phyloP scores from a whole-genome alignment of 2,113 vertebrate species.

The Dromiciops gliroides region DNA sequence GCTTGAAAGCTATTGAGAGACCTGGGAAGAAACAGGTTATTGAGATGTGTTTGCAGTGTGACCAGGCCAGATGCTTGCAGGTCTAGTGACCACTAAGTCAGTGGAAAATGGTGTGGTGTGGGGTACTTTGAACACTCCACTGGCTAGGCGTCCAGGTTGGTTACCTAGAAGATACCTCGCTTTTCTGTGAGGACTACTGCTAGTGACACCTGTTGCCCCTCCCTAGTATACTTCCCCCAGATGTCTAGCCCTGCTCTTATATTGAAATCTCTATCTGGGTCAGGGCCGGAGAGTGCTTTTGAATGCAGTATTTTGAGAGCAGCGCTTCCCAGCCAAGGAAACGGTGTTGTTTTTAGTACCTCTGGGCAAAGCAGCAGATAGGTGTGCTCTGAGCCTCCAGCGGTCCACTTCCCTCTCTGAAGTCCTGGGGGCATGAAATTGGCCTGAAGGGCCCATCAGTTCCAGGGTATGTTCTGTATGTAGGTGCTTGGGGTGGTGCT shows the following conservation, averaged over 20 bases:
- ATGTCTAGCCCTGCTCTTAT: neutral
- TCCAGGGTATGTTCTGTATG: neutral
- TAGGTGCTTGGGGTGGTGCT: neutral
- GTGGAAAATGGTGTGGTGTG: rapidly evolving
- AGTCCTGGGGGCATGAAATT: neutral
- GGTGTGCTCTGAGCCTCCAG: rapidly evolving
- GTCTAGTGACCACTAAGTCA: neutral
- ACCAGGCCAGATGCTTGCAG: neutral
- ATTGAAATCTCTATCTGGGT: neutral
- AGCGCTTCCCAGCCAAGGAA: neutral
- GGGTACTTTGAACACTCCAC: neutral
- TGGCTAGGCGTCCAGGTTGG: neutral
- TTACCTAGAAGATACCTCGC: neutral
- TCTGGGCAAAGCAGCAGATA: rapidly evolving
- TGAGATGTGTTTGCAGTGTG: neutral
- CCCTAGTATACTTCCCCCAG: neutral
- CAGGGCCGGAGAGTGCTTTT: neutral
- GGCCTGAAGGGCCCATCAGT: neutral
- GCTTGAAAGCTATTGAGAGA: neutral
- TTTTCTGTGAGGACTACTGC: neutral
- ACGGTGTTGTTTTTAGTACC: neutral
- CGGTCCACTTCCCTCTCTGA: neutral
- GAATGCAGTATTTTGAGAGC: neutral
- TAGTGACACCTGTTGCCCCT: neutral
- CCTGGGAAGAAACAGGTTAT: neutral